Base-by-base conservation (phyloP, 30 jellyfish, hydroid and myxozoan species). In the Cassiopea xamachana region DNA sequence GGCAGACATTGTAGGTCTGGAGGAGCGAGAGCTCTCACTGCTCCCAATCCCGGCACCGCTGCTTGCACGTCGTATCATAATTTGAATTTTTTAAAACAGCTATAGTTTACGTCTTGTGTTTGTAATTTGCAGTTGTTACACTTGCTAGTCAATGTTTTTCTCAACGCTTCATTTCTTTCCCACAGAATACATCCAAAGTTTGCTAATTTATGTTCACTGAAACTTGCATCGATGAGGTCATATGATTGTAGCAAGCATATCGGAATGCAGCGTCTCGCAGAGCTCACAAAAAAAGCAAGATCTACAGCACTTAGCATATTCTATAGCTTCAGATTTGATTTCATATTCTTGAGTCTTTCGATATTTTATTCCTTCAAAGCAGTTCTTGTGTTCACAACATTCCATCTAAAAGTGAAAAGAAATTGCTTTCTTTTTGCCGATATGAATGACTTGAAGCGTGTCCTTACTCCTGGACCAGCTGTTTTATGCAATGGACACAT, bases 401-500 rank as follows among this genome's bases (percentile, higher is more conserved):
- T 87, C 77, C 94, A 87, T 48, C 8, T 49, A 64, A 77, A 75
- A 76, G 94, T 87, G 39, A 64, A 77, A 70, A 87, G 94, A 49
- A 87, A 87, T 59, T 87, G 94, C 81, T 87, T 75, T 87, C 79
- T 87, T 14, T 87, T 75, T 69, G 94, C 87, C 48, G 83, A 77
- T 39, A 46, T 87, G 68, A 76, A 87, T 77, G 94, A 87, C 17
- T 44, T 87, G 3, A 76, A 87, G 68, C 75, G 94, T 12, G 86
- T 77, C 2, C 83, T 87, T 5, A 87, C 89, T n/a, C 94, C 94
- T 2, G 89, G 94, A 15, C 94, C 94, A 16, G 89, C 94, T 9
- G 17, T 87, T 51, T 69, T 64, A 14, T 87, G 94, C 62, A 77
- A 87, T 47, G 89, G 94, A 14, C 94, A 87, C 19, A 60, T 87